Evolutionary conservation across 2,888 invertebrate genomes (phyloP), one percentile per base, ranked within the genome.

Genomic region (Carpatolechia fugitivella): DNA sequence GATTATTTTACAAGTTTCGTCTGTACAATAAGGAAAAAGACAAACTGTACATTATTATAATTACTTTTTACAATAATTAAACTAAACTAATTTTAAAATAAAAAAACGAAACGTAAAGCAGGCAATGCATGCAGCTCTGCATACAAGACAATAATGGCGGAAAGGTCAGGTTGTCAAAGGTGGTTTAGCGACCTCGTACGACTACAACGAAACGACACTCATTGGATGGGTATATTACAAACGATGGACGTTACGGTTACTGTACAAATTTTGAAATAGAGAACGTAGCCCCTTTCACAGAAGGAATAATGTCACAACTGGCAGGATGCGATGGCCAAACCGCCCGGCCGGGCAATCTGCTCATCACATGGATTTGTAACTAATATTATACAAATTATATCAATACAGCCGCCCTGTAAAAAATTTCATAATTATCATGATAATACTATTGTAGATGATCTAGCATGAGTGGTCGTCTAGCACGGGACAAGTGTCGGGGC

Each of bases 231-330:
- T 86, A 90, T 87, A 85, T 90, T 89, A 90, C 89, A 89, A 89
- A 89, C 89, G 88, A 83, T 89, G 89, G 90, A 90, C 89, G 89
- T 88, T 86, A 88, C 84, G 80, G 74, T 80, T 74, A 80, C 86
- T 88, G 85, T 87, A 88, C 87, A 87, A 86, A 78, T 80, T 79
- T 81, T 79, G 77, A 82, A 41, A 81, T 86, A 82, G 91, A 92
- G 93, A 93, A 94, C 94, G 94, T 92, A 92, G 94, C 94, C 95
- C 95, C 95, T 94, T 94, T 94, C 95, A 95, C 94, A 95, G 93
- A 93, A 90, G 88, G 92, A 95, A 95, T 94, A 94, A 93, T 95
- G 95, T 94, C 95, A 95, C 94, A 94, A 93, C 92, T 93, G 90
- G 90, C 82, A 77, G 76, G 85, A 87, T 88, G 88, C 76, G 85